Evolutionary conservation across 2,888 invertebrate genomes (phyloP).

Genomic region (Scaptomyza polygonia): DNA sequence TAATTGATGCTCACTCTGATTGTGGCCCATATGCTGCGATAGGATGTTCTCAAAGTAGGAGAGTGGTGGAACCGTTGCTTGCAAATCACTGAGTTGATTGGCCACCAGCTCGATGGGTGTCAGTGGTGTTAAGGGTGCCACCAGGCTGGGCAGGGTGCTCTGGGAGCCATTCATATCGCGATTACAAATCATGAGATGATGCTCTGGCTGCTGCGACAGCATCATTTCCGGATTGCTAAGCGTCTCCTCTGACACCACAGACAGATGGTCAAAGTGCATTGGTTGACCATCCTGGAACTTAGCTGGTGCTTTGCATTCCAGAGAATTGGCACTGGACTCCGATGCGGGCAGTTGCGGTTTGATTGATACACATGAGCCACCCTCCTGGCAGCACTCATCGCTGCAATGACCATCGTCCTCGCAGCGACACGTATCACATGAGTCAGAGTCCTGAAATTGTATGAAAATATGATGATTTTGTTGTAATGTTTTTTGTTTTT

Average conservation of each 20-base stretch:
- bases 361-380: conserved; percentile 70
- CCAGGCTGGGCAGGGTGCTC: conserved; percentile 71
- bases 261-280: conserved; percentile 88
- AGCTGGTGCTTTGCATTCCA: conserved; percentile 29
- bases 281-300: conserved; percentile 38
- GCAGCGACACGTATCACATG: conserved; percentile 83
- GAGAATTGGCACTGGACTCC: conserved; percentile 24
- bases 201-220: conserved; percentile 61
- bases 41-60: conserved; percentile 84
- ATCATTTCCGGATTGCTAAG: conserved; percentile 82
- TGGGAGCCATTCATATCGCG: conserved; percentile 73
- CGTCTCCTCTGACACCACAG: conserved; percentile 91
- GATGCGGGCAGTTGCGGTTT: conserved; percentile 52
- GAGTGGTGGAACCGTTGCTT: conserved; percentile 82
- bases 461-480: neutral
- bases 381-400: conserved; percentile 78
- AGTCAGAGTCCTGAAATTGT: conserved; percentile 81
- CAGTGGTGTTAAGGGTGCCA: conserved; percentile 78
- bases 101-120: conserved; percentile 82
- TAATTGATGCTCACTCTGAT: conserved; percentile 65
- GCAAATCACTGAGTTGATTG: conserved; percentile 81
- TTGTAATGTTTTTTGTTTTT: neutral
- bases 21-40: conserved; percentile 79
- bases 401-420: conserved; percentile 73
- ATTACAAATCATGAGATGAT: conserved; percentile 64